phyloP scores from a whole-genome alignment of 1,140 invertebrate genomes.

The Anastrepha ludens region DNA sequence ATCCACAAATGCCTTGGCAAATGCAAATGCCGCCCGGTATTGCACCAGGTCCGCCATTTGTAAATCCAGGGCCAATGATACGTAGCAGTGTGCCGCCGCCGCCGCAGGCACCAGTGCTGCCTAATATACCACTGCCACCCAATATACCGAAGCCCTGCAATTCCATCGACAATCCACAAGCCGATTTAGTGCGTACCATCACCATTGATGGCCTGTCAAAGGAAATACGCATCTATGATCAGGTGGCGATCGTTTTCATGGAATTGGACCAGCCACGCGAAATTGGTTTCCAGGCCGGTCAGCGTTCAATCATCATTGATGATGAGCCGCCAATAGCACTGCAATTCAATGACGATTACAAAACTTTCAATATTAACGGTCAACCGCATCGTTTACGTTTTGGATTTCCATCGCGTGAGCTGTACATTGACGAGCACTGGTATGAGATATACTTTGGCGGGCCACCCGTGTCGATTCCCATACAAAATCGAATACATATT shows the following conservation, averaged over 20 bases:
- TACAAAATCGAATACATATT: constrained; percentile 84
- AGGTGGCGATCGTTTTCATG: constrained; percentile 89
- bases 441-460: constrained; percentile 95
- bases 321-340: constrained; percentile 82
- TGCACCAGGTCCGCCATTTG: constrained; percentile 29
- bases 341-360: constrained; percentile 83
- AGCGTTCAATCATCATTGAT: constrained; percentile 81
- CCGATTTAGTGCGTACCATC: constrained; percentile 79
- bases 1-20: constrained; percentile 59
- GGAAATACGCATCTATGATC: constrained; percentile 90
- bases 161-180: constrained; percentile 71
- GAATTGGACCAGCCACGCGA: constrained; percentile 89
- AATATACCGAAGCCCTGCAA: constrained; percentile 67
- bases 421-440: constrained; percentile 90
- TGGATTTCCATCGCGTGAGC: constrained; percentile 92
- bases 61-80: constrained; percentile 30
- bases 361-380: constrained; percentile 83
- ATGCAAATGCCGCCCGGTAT: constrained; percentile 36
- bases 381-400: constrained; percentile 86
- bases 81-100: constrained; percentile 61
- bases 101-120: constrained; percentile 64
- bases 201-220: constrained; percentile 87
- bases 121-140: constrained; percentile 60
- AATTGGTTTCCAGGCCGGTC: constrained; percentile 86
- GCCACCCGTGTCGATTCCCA: constrained; percentile 86